These are phyloP conservation scores for Hippocampus mohnikei DNA, from an alignment of 2,113 vertebrate species.

Conservation along the genomic window DNA sequence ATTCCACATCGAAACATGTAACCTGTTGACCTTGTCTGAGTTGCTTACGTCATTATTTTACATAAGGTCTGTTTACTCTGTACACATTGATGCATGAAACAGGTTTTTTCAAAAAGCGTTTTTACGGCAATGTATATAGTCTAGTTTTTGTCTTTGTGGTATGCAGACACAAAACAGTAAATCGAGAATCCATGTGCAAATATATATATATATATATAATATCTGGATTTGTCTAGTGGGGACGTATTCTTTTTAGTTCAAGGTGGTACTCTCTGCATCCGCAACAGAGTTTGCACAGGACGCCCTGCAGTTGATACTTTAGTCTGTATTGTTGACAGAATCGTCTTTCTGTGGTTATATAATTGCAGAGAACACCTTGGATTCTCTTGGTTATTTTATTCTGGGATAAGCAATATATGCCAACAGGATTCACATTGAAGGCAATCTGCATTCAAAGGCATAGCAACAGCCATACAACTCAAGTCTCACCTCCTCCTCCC, in stretches of 20 bases:
- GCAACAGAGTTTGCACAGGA: not conserved
- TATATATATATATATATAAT: not conserved
- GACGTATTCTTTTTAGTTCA: not conserved
- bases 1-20: not conserved
- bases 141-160: not conserved
- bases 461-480: not conserved
- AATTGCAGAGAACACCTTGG: not conserved
- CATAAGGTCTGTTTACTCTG: not conserved
- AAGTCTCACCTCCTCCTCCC: too few relatives aligned
- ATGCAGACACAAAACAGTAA: not conserved
- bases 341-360: not conserved
- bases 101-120: not conserved
- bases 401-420: not conserved
- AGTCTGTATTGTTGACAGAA: not conserved
- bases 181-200: not conserved
- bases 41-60: not conserved
- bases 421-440: too few relatives aligned
- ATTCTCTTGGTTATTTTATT: not conserved
- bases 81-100: not conserved
- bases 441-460: not conserved
- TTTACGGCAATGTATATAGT: not conserved
- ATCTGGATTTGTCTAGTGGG: not conserved
- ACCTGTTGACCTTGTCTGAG: not conserved
- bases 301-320: not conserved
- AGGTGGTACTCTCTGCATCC: not conserved